A percentile compares a stretch with the other conserved stretches of the same genome.
phyloP scores from a whole-genome alignment of 1,140 invertebrate genomes.

The Paraescarpia echinospica region DNA sequence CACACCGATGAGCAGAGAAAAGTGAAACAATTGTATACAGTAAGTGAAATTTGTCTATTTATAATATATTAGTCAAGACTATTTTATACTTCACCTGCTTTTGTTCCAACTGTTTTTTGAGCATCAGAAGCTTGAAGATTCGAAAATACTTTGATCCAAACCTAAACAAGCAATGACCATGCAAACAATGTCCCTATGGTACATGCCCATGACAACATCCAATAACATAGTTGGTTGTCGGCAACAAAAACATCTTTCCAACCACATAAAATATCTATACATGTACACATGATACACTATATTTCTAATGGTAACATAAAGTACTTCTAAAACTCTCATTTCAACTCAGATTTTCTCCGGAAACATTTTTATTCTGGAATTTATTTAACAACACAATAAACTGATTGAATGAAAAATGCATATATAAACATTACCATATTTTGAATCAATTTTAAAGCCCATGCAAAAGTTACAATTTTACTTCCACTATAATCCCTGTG shows the following conservation, averaged over 20 bases:
- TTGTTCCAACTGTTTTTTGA: conserved; percentile 80
- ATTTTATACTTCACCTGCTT: conserved; percentile 62
- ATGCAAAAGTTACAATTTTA: not conserved
- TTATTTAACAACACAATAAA: not conserved
- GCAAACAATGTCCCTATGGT: conserved; percentile 17
- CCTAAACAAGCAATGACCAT: conserved; percentile 33
- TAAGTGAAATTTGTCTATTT: not conserved
- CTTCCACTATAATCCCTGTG: not conserved
- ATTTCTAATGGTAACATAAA: not conserved
- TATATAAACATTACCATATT: not conserved
- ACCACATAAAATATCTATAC: not conserved
- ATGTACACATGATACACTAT: not conserved
- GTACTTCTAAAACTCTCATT: no score
- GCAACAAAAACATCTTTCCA: not conserved
- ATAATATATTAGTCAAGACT: not conserved
- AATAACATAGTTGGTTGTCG: not conserved
- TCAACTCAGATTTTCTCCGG: not conserved
- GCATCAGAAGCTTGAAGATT: conserved; percentile 79
- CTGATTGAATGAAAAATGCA: not conserved
- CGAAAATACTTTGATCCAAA: conserved; percentile 83
- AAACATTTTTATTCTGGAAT: not conserved
- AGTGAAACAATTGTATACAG: not conserved
- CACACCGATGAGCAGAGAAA: not conserved
- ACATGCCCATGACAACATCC: not conserved
- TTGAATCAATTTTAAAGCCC: not conserved